Evolutionary conservation across 2,888 invertebrate genomes (phyloP), one percentile per base, ranked within the genome.

Genomic region (Acleris emargana): DNA sequence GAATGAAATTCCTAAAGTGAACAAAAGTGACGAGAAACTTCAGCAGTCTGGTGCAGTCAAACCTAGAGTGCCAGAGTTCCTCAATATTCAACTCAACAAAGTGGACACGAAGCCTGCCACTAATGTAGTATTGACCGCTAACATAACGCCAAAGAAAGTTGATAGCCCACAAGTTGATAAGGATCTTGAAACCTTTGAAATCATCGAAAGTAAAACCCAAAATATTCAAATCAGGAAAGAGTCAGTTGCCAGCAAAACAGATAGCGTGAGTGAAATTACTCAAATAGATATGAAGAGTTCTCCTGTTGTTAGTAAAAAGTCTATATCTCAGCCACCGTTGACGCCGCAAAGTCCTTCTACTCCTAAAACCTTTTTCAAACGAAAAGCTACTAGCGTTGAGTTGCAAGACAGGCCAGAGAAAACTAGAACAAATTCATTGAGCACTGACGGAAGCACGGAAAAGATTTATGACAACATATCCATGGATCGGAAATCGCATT

Each of bases 21-120:
- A 77, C 52, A 93, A 91, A 71, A 86, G 83, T 75, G 86, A 93
- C 71, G 86, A 92, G 47, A 91, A 87, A 72, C 71, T 82, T 68
- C 84, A 81, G 54, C 88, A 88, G 72, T 69, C 78, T 6, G 79
- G 73, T 5, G 64, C 55, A 45, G 73, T 75, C 1, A 89, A 87
- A 64, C 73, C 82, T 1, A 85, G 87, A 51, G 89, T 95, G 16
- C 95, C 96, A 0, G 95, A 96, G 80, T 95, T 96, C 78, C 85
- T 96, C 69, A 94, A 95, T 76, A 94, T 95, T 64, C 95, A 96
- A 80, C 77, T 96, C 53, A 95, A 96, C 78, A 94, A 94, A 79
- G 95, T 96, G 6, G 96, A 96, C 74, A 87, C 92, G 11, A 94
- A 94, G 73, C 93, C 94, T 0, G 78, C 93, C 11, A 94, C 94